These are phyloP conservation scores for Lordiphosa clarofinis DNA, from an alignment of 1,140 invertebrate species.

Conservation along the genomic window DNA sequence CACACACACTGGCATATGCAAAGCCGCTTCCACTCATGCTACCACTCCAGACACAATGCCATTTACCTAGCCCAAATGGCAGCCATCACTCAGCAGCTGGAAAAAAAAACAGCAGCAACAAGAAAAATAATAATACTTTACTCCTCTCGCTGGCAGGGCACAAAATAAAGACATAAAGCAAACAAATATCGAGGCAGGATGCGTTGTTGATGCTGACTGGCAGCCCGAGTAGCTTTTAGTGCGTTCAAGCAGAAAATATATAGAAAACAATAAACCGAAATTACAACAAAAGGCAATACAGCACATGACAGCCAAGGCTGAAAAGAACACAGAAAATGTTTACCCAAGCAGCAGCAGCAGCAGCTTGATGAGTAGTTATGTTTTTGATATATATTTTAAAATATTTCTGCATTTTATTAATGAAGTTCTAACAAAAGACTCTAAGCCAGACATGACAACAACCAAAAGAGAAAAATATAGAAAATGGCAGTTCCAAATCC, in stretches of 20 bases:
- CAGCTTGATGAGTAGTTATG: conserved; percentile 64
- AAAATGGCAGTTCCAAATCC: conserved; percentile 12
- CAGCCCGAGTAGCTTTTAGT: conserved; percentile 70
- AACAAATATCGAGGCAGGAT: conserved; percentile 56
- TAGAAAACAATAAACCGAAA: conserved; percentile 76
- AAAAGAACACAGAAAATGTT: conserved; percentile 43
- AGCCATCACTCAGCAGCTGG: conserved; percentile 53
- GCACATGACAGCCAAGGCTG: conserved; percentile 4
- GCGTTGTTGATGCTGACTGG: conserved; percentile 43
- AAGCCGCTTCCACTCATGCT: conserved; percentile 47
- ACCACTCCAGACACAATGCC: conserved; percentile 11
- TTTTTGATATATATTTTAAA: conserved; percentile 37
- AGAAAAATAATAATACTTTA: conserved; percentile 50
- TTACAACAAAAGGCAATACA: conserved; percentile 51
- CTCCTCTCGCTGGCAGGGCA: conserved; percentile 38
- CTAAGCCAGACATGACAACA: conserved; percentile 8
- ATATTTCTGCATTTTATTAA: conserved; percentile 33
- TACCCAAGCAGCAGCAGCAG: conserved; percentile 60
- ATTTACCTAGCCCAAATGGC: conserved; percentile 32
- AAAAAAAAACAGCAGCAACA: conserved; percentile 19
- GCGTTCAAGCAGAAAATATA: conserved; percentile 76
- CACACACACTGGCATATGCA: conserved; percentile 29
- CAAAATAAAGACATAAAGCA: conserved; percentile 74
- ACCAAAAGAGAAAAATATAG: conserved; percentile 23
- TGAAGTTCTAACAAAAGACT: conserved; percentile 46